Percentiles rank a stretch among this genome's conserved stretches.
Evolutionary conservation across 2,888 invertebrate species (phyloP).

Genomic region (Calephelis perditalis): DNA sequence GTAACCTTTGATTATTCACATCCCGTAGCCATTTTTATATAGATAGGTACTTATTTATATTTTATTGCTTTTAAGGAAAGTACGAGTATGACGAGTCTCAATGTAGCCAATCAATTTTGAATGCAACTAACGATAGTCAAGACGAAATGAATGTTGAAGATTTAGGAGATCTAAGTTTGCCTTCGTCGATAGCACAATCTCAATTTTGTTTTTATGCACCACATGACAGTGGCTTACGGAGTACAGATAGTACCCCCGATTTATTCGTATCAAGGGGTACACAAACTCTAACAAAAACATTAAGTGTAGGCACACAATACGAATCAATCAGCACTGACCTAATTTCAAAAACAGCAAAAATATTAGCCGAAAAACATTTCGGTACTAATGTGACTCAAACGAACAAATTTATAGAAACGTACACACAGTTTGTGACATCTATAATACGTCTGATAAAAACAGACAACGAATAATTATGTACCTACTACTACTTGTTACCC

Average conservation of each 20-base stretch:
- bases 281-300: conserved; percentile 1
- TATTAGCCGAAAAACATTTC: conserved; percentile 2
- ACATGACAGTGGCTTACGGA: conserved; percentile 2
- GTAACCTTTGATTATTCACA: conserved; percentile 1
- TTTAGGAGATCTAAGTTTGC: conserved; percentile 2
- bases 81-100: conserved; percentile 1
- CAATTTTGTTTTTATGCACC: conserved; percentile 2
- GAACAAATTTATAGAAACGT: conserved; percentile 2
- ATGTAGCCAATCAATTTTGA: conserved; percentile 2
- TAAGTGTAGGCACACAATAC: conserved; percentile 2
- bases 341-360: conserved; percentile 3
- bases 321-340: conserved; percentile 2
- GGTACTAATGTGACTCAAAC: conserved; percentile 2
- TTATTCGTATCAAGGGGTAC: conserved; percentile 2
- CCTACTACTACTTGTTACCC: conserved; percentile 2
- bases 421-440: conserved; percentile 2
- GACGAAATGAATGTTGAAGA: conserved; percentile 2
- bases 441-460: conserved; percentile 2
- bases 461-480: conserved; percentile 2
- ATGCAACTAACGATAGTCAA: conserved; percentile 2
- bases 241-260: conserved; percentile 2
- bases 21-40: conserved; percentile 1
- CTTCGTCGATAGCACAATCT: conserved; percentile 2
- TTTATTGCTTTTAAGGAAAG: conserved; percentile 1
- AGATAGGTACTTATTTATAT: conserved; percentile 1